These are phyloP conservation scores for Actias luna DNA, from an alignment of 2,888 invertebrate species.

Conservation along the genomic window DNA sequence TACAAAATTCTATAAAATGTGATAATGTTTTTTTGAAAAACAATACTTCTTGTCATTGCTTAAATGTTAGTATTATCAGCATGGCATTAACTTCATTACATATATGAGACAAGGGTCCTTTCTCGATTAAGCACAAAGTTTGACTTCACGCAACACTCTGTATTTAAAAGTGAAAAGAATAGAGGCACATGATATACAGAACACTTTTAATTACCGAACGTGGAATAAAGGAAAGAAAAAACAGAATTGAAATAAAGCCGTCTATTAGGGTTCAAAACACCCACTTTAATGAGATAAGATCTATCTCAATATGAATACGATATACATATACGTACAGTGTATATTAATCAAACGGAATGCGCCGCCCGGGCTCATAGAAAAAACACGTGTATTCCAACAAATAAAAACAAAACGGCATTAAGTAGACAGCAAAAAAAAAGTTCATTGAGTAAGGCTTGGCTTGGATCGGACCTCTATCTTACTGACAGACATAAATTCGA, in stretches of 20 bases:
- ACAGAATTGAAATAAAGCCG: constrained; percentile 47
- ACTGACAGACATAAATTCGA: constrained; percentile 22
- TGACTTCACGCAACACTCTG: not conserved
- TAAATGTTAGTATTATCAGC: no score
- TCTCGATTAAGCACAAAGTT: no score
- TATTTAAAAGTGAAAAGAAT: not conserved
- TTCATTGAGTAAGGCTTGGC: constrained; percentile 67
- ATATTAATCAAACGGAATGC: constrained; percentile 73
- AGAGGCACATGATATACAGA: constrained; percentile 26
- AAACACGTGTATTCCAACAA: constrained; percentile 65
- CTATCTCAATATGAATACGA: constrained; percentile 38
- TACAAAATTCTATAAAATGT: no score
- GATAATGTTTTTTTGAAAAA: no score
- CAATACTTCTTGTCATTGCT: no score
- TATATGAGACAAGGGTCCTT: no score
- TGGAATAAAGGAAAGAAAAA: constrained; percentile 46
- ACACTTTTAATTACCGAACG: constrained; percentile 56
- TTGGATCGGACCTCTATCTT: constrained; percentile 35
- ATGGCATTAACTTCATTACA: no score
- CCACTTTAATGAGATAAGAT: constrained; percentile 71
- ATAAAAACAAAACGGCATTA: constrained; percentile 77
- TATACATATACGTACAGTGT: constrained; percentile 29
- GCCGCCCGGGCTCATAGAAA: constrained; percentile 59
- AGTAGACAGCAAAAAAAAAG: constrained; percentile 61
- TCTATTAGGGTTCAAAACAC: constrained; percentile 73